phyloP scores from a whole-genome alignment of 2,113 vertebrate species.

The Nyctereutes procyonoides region DNA sequence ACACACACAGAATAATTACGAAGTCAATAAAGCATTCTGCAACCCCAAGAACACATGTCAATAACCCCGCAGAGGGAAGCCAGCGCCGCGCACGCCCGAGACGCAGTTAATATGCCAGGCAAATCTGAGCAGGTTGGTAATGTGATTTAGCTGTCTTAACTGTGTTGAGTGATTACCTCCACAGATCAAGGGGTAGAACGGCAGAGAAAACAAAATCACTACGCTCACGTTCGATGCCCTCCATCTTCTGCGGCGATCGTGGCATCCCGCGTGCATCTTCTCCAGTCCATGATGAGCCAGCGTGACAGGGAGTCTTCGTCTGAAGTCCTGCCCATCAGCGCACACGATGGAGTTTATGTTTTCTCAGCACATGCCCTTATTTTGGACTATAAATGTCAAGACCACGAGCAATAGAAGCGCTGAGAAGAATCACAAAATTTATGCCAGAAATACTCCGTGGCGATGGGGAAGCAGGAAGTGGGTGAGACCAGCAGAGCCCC shows the following conservation, averaged over 20 bases:
- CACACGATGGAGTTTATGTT: accelerated
- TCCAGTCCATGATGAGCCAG: accelerated
- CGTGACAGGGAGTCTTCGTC: not conserved
- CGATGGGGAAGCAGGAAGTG: not conserved
- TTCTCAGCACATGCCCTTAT: not conserved
- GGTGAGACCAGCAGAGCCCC: too few relatives aligned
- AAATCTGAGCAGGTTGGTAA: not conserved
- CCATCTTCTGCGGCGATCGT: accelerated
- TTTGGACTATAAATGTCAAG: not conserved
- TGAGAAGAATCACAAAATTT: not conserved
- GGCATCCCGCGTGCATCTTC: not conserved
- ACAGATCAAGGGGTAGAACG: not conserved
- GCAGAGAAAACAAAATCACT: not conserved
- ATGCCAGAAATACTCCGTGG: accelerated
- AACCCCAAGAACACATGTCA: conserved; percentile 33
- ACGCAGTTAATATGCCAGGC: not conserved
- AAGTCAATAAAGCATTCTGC: conserved; percentile 35
- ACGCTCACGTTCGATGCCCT: not conserved
- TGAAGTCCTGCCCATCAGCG: not conserved
- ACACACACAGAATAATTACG: conserved; percentile 68
- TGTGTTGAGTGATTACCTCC: conserved; percentile 29
- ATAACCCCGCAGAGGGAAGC: not conserved
- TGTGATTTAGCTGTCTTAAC: conserved; percentile 24
- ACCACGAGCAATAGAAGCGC: not conserved
- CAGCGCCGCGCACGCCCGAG: accelerated